Conservation (phyloP, 2,888 invertebrate species). For the Meghimatium bilineatum region DNA sequence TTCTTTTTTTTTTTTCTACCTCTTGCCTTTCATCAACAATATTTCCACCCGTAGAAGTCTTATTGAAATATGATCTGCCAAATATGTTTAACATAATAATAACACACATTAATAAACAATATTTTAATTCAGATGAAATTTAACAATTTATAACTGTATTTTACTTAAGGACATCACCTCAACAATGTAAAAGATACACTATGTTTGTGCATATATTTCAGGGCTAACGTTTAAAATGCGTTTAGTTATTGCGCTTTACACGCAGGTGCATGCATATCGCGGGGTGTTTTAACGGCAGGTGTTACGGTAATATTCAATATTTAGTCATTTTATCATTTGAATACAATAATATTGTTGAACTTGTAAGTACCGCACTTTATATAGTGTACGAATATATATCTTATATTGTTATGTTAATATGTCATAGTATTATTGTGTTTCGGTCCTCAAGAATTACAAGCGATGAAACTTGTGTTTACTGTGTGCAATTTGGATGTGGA, state of each 20-base stretch:
- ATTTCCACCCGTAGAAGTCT: background rate
- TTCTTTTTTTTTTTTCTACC: slow-evolving; percentile 1
- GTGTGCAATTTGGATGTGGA: no score
- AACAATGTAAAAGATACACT: background rate
- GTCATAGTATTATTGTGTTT: no score
- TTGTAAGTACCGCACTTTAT: no score
- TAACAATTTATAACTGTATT: background rate
- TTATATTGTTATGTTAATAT: no score
- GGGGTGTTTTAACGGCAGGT: background rate
- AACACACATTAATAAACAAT: background rate
- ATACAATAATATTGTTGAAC: background rate
- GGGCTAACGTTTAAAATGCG: background rate
- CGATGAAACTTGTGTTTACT: no score
- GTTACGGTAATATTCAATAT: background rate
- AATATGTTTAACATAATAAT: background rate
- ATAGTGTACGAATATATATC: no score
- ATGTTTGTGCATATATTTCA: background rate
- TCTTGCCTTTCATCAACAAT: background rate
- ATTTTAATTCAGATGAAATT: background rate
- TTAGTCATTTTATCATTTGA: background rate
- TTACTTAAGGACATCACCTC: background rate
- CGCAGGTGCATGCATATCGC: background rate
- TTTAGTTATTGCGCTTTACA: background rate
- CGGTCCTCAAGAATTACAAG: no score
- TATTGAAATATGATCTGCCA: background rate